These are phyloP conservation scores for Nomada goodeniana DNA, from an alignment of 2,888 invertebrate genomes.

Conservation along the genomic window DNA sequence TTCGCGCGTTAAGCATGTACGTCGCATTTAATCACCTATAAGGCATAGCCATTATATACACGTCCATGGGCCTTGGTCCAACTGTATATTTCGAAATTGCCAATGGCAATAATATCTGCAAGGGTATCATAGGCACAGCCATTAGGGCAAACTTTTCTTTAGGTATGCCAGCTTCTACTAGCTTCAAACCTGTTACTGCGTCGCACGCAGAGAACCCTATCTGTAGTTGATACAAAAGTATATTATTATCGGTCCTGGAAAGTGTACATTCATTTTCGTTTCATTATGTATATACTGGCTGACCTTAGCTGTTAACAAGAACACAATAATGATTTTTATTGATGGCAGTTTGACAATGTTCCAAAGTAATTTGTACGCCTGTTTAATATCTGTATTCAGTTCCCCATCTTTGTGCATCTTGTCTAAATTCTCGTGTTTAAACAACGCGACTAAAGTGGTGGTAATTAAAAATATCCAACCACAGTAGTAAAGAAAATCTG, in stretches of 20 bases:
- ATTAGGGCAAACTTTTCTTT: constrained; percentile 97
- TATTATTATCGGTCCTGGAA: not conserved
- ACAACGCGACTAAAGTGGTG: constrained; percentile 94
- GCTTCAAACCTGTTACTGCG: constrained; percentile 96
- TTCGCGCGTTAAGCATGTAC: not conserved
- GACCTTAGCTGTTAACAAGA: constrained; percentile 95
- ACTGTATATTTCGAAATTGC: constrained; percentile 93
- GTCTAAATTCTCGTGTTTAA: constrained; percentile 91
- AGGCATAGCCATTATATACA: constrained; percentile 96
- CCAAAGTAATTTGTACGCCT: constrained; percentile 93
- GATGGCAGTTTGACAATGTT: constrained; percentile 93
- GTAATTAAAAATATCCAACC: constrained; percentile 95
- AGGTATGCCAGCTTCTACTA: constrained; percentile 98
- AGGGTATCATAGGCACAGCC: constrained; percentile 96
- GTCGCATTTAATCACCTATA: constrained; percentile 85
- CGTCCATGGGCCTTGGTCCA: constrained; percentile 94
- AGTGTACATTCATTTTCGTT: not conserved
- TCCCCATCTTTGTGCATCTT: constrained; percentile 82
- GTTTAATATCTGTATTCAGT: constrained; percentile 85
- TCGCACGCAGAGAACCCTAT: constrained; percentile 98
- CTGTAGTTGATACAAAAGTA: constrained; percentile 85
- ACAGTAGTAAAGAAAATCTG: constrained; percentile 97
- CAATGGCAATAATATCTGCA: constrained; percentile 96
- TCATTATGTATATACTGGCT: constrained; percentile 5
- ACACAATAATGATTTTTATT: constrained; percentile 91